phyloP scores from a whole-genome alignment of 2,113 vertebrate genomes.

The Spermophilus dauricus region DNA sequence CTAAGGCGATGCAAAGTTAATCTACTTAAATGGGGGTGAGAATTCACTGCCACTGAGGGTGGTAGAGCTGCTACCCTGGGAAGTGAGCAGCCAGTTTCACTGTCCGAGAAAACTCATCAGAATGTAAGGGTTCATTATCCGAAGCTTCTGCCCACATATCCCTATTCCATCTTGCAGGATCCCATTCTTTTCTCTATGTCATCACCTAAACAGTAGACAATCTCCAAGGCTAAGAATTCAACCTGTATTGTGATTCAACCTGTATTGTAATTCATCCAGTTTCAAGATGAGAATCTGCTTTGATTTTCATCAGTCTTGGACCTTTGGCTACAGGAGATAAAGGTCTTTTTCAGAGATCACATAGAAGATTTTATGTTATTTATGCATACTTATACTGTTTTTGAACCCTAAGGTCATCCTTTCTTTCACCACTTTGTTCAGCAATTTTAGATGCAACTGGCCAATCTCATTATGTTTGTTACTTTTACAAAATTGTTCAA shows the following conservation, averaged over 20 bases:
- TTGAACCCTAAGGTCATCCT: neutral
- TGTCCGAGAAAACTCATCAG: neutral
- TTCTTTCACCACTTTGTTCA: neutral
- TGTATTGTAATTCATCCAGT: neutral
- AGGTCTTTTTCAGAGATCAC: neutral
- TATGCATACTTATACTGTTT: neutral
- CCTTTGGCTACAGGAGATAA: neutral
- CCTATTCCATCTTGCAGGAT: neutral
- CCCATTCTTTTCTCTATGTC: neutral
- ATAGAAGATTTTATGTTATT: neutral
- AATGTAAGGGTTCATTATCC: neutral
- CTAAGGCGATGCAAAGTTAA: neutral
- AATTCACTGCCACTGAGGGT: neutral
- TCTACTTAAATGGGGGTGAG: neutral
- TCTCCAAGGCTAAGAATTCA: neutral
- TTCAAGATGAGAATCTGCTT: neutral
- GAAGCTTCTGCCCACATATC: neutral
- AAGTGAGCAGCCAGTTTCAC: neutral
- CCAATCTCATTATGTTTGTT: neutral
- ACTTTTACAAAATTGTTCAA: neutral
- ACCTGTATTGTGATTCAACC: neutral
- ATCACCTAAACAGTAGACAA: neutral
- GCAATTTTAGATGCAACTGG: neutral
- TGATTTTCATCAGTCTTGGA: neutral
- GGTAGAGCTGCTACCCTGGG: neutral